A percentile compares a stretch with the other conserved stretches of the same genome.
phyloP scores from a whole-genome alignment of 2,888 invertebrate species.

The Brachycybe producta region DNA sequence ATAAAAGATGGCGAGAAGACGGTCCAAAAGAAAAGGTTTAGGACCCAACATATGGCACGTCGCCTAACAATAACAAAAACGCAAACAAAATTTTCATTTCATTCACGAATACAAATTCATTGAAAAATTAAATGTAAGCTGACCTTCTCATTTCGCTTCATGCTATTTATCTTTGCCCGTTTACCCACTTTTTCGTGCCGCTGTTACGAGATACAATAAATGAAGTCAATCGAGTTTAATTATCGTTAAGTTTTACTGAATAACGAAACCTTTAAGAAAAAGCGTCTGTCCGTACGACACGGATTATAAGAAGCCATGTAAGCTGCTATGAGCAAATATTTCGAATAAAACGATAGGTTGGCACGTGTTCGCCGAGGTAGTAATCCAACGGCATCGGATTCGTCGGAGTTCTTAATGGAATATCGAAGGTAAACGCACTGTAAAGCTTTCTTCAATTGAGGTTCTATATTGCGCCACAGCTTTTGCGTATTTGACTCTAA shows the following conservation, averaged over 20 bases:
- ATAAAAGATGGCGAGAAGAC: slow-evolving; percentile 76
- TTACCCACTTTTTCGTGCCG: slow-evolving; percentile 6
- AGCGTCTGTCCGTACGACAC: slow-evolving; percentile 67
- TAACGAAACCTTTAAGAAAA: slow-evolving; percentile 59
- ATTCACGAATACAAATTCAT: not conserved
- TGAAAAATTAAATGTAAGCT: too few species aligned
- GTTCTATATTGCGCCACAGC: slow-evolving; percentile 67
- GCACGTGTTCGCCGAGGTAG: slow-evolving; percentile 20
- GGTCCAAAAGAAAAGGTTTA: slow-evolving; percentile 64
- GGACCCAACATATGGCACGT: slow-evolving; percentile 61
- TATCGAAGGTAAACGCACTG: slow-evolving; percentile 57
- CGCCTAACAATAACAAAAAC: slow-evolving; percentile 16
- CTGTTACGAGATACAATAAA: not conserved
- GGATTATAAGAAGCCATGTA: slow-evolving; percentile 89
- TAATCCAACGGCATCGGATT: not conserved
- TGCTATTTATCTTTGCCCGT: slow-evolving; percentile 1
- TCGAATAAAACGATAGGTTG: slow-evolving; percentile 70
- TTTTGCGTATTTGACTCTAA: slow-evolving; percentile 49
- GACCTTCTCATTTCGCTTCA: not conserved
- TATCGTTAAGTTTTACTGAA: not conserved
- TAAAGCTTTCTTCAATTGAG: slow-evolving; percentile 57
- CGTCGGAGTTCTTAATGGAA: slow-evolving; percentile 22
- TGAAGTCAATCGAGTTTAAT: not conserved
- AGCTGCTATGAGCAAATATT: slow-evolving; percentile 75
- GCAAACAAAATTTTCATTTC: not conserved